Evolutionary conservation across 2,888 invertebrate species (phyloP).

Genomic region (Ichneumoninae sp.): DNA sequence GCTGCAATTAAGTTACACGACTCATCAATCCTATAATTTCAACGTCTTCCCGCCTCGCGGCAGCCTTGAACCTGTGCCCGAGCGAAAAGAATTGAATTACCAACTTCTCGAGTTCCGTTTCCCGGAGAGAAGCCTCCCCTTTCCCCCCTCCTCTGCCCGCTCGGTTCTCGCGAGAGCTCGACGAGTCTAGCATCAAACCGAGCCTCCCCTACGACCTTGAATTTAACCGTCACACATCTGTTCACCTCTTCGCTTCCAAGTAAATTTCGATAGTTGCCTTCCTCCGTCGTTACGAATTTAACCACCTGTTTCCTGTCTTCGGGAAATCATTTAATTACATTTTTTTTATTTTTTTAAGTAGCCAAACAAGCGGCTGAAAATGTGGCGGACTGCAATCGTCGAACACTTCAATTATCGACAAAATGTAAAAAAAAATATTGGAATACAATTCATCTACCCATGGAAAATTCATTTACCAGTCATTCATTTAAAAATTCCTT

Average conservation of each 20-base stretch:
- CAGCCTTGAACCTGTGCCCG: slow-evolving; percentile 47
- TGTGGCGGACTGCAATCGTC: neutral
- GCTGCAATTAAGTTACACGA: slow-evolving; percentile 32
- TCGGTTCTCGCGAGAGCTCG: slow-evolving; percentile 7
- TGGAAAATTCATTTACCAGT: too few species aligned
- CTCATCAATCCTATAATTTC: slow-evolving; percentile 48
- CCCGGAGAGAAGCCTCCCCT: slow-evolving; percentile 36
- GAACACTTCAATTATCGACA: neutral
- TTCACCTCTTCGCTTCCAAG: slow-evolving; percentile 1
- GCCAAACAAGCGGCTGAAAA: neutral
- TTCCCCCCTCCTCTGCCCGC: neutral
- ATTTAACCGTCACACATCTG: slow-evolving; percentile 17
- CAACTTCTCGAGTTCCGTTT: slow-evolving; percentile 43
- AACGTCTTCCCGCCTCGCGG: slow-evolving; percentile 2
- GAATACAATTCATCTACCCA: neutral
- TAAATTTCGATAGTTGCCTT: neutral
- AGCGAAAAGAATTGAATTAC: slow-evolving; percentile 50
- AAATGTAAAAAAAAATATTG: neutral
- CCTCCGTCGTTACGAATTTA: neutral
- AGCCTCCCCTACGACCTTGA: slow-evolving; percentile 3
- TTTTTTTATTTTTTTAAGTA: slow-evolving; percentile 5
- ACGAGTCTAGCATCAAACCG: slow-evolving; percentile 19
- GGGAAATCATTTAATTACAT: slow-evolving; percentile 53
- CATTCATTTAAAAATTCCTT: too few species aligned
- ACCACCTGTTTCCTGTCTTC: slow-evolving; percentile 74